Evolutionary conservation across 2,888 invertebrate genomes (phyloP), one percentile per base, ranked within the genome.

Genomic region (Ferrisia virgata): DNA sequence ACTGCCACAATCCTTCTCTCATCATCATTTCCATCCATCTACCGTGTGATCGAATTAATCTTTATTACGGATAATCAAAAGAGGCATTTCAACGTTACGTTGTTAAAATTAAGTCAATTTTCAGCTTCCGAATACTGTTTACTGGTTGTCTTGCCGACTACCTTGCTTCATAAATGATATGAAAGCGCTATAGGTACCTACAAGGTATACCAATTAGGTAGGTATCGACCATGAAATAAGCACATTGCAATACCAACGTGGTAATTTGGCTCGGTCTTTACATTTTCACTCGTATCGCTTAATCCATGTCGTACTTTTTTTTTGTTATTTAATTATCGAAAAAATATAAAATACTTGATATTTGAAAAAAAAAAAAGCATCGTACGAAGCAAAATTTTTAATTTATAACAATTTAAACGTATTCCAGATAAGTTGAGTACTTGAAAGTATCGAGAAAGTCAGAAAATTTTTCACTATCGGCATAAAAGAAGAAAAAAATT

Each of bases 91-190:
- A 43, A 15, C 43, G 43, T 15, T 2, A 43, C 58, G 25, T 58
- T 25, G 58, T 58, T 58, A 58, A 58, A 58, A 58, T 58, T 58
- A 58, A 28, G 15, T 28, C 28, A 64, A 64, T 64, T 64, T 64
- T n/a, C 11, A 31, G 15, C 28, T 13, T 64, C 13, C 15, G 13
- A 64, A 28, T 28, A 64, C 28, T 64, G 64, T 64, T 64, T 64
- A 64, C 64, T 28, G 64, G 64, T 64, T 64, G 64, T 64, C 64
- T 64, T 28, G 64, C 64, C 31, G 64, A 64, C 64, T 28, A 64
- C 15, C 15, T n/a, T n/a, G n/a, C n/a, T n/a, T n/a, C n/a, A n/a
- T n/a, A n/a, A n/a, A n/a, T n/a, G n/a, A n/a, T n/a, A n/a, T n/a
- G n/a, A n/a, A n/a, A n/a, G n/a, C n/a, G 2, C 53, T 40, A 2